phyloP scores from a whole-genome alignment of 2,113 vertebrate genomes.

The Anguilla japonica region DNA sequence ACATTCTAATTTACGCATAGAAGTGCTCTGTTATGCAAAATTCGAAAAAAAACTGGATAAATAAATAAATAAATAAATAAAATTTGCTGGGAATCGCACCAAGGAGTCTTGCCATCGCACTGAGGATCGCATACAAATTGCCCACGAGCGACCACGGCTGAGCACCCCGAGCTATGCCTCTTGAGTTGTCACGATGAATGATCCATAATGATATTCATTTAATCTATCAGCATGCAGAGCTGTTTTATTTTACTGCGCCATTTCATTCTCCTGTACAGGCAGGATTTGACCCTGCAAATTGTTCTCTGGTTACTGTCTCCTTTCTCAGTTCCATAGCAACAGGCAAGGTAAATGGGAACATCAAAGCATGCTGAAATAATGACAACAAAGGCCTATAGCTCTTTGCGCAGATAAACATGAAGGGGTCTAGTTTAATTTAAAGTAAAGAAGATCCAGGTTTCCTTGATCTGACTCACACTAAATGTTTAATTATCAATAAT shows the following conservation, averaged over 20 bases:
- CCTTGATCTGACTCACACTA: background rate
- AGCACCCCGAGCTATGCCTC: background rate
- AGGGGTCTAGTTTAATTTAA: background rate
- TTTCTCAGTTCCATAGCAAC: slow-evolving; percentile 5
- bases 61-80: too few species aligned
- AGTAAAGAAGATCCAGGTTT: background rate
- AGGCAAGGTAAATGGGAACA: background rate
- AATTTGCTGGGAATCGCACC: too few species aligned
- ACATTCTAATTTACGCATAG: background rate
- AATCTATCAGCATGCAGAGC: slow-evolving; percentile 11
- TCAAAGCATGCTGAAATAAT: slow-evolving; percentile 16
- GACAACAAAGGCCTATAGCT: background rate
- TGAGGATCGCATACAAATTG: background rate
- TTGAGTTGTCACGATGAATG: slow-evolving; percentile 19
- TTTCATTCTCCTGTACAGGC: background rate
- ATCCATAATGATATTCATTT: slow-evolving; percentile 22
- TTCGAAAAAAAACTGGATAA: too few species aligned
- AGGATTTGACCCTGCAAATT: background rate
- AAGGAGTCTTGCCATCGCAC: too few species aligned
- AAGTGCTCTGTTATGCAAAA: background rate
- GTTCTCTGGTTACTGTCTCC: background rate
- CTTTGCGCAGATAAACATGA: background rate
- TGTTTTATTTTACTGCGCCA: background rate
- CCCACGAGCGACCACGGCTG: background rate
- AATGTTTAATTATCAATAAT: background rate